Evolutionary conservation across 2,113 vertebrate genomes (phyloP), one percentile per base, ranked within the genome.

Genomic region (Rhea americana): DNA sequence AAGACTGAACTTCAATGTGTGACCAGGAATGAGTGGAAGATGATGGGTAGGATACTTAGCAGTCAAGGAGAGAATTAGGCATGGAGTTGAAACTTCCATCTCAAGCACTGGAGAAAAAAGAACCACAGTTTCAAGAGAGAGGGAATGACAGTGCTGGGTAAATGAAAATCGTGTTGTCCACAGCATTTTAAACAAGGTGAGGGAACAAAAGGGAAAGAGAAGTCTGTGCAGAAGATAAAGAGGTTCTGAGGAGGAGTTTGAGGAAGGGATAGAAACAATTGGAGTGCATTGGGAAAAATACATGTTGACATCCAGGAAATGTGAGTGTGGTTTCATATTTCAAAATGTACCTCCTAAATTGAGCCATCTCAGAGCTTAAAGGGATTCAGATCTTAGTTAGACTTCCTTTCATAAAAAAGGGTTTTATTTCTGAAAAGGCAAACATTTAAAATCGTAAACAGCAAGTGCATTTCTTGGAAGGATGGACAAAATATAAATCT

Each of bases 401-500:
- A 74, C 75, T 86, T 91, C 43, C 65, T 65, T 67, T 88, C 68
- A 43, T 81, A 72, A 72, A 56, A 56, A 41, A 65, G 28, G 20
- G 30, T 73, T 95, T 91, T 45, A 67, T 87, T 94, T 87, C 65
- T 93, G 55, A 90, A 85, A 47, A 78, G 76, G 25, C 51, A 87
- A 93, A 82, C 45, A 26, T 81, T 85, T 86, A 74, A 92, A 89
- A 88, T 80, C 0, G 0, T 77, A 89, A 93, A 87, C 85, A 76
- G 25, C 48, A 92, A 96, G 51, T 75, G 13, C 70, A 88, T 87
- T 77, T 22, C 48, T 86, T 66, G 68, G 77, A 90, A 91, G 80
- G 76, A 63, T 74, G 59, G 85, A 83, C 87, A 51, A 85, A 94
- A 85, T 80, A 90, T 90, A 94, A 95, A 95, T 95, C 91, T 96